phyloP scores from a whole-genome alignment of 1,140 invertebrate genomes.

The Leptinotarsa lineolata region DNA sequence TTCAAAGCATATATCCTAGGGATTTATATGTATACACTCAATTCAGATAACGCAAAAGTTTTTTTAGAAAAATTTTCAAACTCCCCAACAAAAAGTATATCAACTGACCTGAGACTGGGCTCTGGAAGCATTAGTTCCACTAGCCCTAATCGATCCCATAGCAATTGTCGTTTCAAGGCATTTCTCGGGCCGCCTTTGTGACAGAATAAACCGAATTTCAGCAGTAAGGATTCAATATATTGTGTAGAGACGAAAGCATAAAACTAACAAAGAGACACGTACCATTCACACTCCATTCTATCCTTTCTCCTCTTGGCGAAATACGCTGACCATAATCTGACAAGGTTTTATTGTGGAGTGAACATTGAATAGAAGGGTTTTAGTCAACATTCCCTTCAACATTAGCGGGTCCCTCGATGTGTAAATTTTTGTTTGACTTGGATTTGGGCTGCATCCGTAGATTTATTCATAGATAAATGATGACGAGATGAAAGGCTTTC shows the following conservation, averaged over 20 bases:
- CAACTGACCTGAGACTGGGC: no score
- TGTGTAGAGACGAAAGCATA: background rate
- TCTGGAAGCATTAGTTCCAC: no score
- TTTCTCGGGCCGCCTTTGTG: background rate
- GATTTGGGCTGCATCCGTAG: background rate
- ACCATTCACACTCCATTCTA: background rate
- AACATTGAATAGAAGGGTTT: background rate
- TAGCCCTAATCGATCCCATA: background rate
- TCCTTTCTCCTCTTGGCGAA: background rate
- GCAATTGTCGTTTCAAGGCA: background rate
- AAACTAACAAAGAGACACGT: background rate
- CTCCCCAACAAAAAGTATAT: no score
- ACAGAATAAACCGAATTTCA: background rate
- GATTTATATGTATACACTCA: no score
- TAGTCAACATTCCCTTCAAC: background rate
- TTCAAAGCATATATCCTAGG: no score
- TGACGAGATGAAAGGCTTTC: no score
- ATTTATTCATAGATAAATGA: no score
- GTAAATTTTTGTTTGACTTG: background rate
- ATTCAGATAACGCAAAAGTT: no score
- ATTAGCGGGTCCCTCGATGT: background rate
- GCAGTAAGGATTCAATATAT: background rate
- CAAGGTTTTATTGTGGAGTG: background rate
- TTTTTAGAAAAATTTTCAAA: no score
- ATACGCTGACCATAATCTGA: slow-evolving; percentile 2